phyloP scores from a whole-genome alignment of 2,113 vertebrate species.

The Onychorhynchus coronatus region DNA sequence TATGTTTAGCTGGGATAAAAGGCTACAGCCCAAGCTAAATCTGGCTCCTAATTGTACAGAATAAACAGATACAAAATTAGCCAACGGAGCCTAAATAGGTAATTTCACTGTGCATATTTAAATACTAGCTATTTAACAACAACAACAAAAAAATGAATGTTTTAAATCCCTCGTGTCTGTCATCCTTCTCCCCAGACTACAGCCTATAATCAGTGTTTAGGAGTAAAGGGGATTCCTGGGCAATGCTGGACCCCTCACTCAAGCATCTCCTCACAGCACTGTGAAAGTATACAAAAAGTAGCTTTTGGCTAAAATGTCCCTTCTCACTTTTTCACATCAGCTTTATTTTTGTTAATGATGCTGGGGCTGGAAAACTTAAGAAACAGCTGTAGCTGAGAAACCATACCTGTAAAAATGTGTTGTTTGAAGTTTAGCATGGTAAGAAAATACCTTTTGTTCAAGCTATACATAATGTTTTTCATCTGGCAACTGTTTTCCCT shows the following conservation, averaged over 20 bases:
- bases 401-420: not conserved
- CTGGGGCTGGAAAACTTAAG: not conserved
- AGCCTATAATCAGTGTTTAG: not conserved
- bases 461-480: not conserved
- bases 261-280: not conserved
- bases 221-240: not conserved
- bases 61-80: not conserved
- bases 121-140: not conserved
- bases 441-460: not conserved
- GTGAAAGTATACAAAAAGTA: not conserved
- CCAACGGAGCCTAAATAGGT: not conserved
- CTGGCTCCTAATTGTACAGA: not conserved
- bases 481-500: not conserved
- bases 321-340: not conserved
- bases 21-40: not conserved
- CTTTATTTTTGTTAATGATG: not conserved
- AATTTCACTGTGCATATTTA: not conserved
- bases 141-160: not conserved
- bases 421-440: not conserved
- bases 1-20: not conserved
- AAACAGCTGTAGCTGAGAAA: not conserved
- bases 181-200: not conserved
- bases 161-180: not conserved
- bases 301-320: not conserved
- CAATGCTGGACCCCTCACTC: not conserved